phyloP scores from a whole-genome alignment of 2,888 invertebrate species.

The Anoplius nigerrimus region DNA sequence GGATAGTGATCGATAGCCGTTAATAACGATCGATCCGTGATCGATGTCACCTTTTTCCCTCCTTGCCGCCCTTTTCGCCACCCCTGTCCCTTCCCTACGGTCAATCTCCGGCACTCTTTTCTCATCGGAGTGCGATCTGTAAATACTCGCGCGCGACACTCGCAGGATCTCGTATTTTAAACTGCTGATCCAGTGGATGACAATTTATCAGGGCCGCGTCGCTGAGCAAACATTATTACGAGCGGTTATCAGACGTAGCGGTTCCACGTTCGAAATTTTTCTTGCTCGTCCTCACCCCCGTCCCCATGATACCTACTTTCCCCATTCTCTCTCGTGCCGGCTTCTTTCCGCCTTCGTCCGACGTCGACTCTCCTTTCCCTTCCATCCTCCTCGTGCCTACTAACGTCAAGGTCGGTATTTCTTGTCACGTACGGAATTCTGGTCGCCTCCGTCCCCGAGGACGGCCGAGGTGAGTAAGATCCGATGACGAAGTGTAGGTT shows the following conservation, averaged over 20 bases:
- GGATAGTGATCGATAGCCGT: slow-evolving; percentile 33
- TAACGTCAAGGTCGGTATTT: slow-evolving; percentile 25
- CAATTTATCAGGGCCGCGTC: slow-evolving; percentile 59
- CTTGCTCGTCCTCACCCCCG: not conserved
- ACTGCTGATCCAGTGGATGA: slow-evolving; percentile 56
- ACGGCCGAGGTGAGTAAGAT: slow-evolving; percentile 2
- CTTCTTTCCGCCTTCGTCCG: not conserved
- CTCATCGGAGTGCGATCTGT: too few relatives aligned
- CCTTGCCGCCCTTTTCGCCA: slow-evolving; percentile 18
- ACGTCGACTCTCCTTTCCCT: not conserved
- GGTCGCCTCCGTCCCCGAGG: not conserved
- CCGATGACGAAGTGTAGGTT: not conserved
- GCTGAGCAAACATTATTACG: slow-evolving; percentile 50
- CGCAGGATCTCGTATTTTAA: slow-evolving; percentile 49
- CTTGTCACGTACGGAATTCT: slow-evolving; percentile 9
- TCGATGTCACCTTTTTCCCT: slow-evolving; percentile 22
- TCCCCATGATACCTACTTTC: not conserved
- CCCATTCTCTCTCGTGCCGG: not conserved
- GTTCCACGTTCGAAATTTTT: slow-evolving; percentile 5
- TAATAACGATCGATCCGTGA: slow-evolving; percentile 28
- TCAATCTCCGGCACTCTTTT: too few relatives aligned
- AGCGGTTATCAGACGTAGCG: slow-evolving; percentile 39
- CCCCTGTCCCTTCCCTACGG: too few relatives aligned
- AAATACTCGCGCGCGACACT: too few relatives aligned
- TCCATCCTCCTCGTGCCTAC: slow-evolving; percentile 16